phyloP scores from a whole-genome alignment of 1,140 invertebrate genomes.

The Pararge aegeria region DNA sequence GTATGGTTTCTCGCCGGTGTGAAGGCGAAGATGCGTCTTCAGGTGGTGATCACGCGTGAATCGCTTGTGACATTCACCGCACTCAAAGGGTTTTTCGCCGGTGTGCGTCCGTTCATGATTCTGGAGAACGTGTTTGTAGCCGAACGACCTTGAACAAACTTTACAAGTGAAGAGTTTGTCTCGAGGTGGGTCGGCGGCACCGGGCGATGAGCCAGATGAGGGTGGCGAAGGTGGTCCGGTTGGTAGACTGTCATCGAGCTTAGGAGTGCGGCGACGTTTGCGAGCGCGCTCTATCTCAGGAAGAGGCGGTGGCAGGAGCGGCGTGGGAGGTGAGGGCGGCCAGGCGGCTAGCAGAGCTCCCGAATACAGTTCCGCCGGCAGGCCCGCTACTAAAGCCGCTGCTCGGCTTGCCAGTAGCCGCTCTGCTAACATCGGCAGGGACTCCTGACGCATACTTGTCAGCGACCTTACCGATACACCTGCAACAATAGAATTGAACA shows the following conservation, averaged over 20 bases:
- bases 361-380: conserved; percentile 74
- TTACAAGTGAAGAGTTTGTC: conserved; percentile 94
- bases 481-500: conserved; percentile 34
- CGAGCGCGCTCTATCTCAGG: conserved; percentile 75
- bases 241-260: conserved; percentile 54
- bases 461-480: conserved; percentile 77
- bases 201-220: conserved; percentile 70
- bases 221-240: conserved; percentile 67
- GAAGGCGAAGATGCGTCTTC: conserved; percentile 95
- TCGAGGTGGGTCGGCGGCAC: conserved; percentile 79
- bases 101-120: conserved; percentile 98
- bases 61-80: conserved; percentile 94
- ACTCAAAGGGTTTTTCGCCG: conserved; percentile 98
- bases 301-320: conserved; percentile 62
- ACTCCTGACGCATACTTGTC: conserved; percentile 73
- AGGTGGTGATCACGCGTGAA: conserved; percentile 98
- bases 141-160: conserved; percentile 92
- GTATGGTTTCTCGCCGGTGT: conserved; percentile 96
- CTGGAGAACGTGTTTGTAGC: conserved; percentile 96
- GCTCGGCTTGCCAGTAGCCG: conserved; percentile 70
- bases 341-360: conserved; percentile 71
- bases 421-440: conserved; percentile 71
- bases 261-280: conserved; percentile 65
- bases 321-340: conserved; percentile 69
- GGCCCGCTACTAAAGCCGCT: conserved; percentile 70